A percentile compares a stretch with the other conserved stretches of the same genome.
Conservation (phyloP, 2,113 vertebrate species). For the Callopanchax toddi region DNA sequence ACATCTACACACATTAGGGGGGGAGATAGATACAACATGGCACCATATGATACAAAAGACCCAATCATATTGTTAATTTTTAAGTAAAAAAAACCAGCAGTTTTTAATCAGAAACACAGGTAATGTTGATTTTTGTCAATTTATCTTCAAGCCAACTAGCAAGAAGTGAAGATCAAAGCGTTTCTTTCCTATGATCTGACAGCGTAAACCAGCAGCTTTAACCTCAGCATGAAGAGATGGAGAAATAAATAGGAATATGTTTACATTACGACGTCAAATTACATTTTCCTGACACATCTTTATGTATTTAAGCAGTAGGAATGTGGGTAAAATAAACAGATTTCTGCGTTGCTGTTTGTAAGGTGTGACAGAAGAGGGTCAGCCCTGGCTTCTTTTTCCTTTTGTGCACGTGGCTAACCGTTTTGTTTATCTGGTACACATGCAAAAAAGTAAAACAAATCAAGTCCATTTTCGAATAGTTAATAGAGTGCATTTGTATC, state of each 20-base stretch:
- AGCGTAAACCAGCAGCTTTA: not conserved
- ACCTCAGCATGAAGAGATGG: not conserved
- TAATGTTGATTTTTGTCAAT: no score
- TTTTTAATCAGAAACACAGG: no score
- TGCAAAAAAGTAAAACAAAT: not conserved
- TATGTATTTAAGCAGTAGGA: not conserved
- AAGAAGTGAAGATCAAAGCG: not conserved
- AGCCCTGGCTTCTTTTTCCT: constrained; percentile 6
- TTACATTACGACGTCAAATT: not conserved
- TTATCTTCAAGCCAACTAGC: no score
- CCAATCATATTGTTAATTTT: no score
- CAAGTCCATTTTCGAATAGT: not conserved
- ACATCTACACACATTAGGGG: no score
- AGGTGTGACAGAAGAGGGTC: constrained; percentile 1
- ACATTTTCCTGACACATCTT: not conserved
- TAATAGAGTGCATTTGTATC: not conserved
- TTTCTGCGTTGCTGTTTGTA: not conserved
- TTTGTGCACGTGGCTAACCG: not conserved
- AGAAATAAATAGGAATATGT: not conserved
- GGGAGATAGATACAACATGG: no score
- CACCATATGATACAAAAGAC: no score
- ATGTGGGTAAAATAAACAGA: not conserved
- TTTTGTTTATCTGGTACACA: not conserved
- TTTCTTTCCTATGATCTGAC: not conserved
- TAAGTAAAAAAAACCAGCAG: no score